Conservation (phyloP, 2,113 vertebrate genomes). For the Cromileptes altivelis region DNA sequence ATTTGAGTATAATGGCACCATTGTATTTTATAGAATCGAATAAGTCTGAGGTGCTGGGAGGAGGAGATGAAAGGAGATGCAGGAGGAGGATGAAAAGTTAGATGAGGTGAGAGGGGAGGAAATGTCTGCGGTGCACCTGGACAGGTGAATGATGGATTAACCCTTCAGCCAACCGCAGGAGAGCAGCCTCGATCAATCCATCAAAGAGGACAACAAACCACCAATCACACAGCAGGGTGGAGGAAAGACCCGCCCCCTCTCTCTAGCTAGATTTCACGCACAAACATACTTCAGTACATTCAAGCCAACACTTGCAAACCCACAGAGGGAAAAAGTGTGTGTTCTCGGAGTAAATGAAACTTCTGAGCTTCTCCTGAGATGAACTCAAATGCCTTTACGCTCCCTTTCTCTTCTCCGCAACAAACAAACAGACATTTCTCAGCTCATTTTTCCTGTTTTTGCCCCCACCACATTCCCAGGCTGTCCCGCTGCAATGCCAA, state of each 20-base stretch:
- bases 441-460: conserved; percentile 53
- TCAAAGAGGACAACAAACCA: conserved; percentile 64
- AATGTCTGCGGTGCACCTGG: conserved; percentile 41
- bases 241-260: conserved; percentile 43
- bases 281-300: not conserved
- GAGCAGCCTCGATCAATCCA: conserved; percentile 70
- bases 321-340: not conserved
- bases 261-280: conserved; percentile 17
- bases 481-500: conserved; percentile 59
- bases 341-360: conserved; percentile 21
- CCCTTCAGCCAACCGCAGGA: conserved; percentile 69
- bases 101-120: conserved; percentile 27
- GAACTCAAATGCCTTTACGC: conserved; percentile 63
- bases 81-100: conserved; percentile 7
- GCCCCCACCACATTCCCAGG: conserved; percentile 67
- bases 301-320: conserved; percentile 4
- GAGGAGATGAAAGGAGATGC: not conserved
- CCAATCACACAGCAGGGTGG: conserved; percentile 78
- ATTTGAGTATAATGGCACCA: not conserved
- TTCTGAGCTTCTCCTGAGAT: conserved; percentile 60
- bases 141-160: conserved; percentile 74
- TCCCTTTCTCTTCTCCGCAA: conserved; percentile 34
- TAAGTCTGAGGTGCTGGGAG: not conserved
- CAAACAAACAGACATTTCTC: conserved; percentile 70
- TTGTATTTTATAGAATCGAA: not conserved